Evolutionary conservation across 1,140 invertebrate species (phyloP).

Genomic region (Euwallacea similis): DNA sequence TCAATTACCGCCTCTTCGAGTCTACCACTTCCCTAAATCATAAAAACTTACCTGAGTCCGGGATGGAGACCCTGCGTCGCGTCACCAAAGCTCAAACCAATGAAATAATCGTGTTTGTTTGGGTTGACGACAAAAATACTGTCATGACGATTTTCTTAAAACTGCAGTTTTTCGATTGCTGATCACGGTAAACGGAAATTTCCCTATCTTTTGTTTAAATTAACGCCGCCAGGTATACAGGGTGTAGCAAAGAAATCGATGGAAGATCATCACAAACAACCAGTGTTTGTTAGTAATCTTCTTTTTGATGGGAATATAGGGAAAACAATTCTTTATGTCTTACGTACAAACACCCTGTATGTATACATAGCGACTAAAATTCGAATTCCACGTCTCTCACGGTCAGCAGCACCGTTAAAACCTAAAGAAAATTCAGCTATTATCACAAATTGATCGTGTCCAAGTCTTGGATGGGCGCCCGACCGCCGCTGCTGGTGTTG

Average conservation of each 20-base stretch:
- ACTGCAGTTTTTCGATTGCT: not conserved
- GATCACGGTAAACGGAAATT: not conserved
- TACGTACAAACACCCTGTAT: conserved; percentile 7
- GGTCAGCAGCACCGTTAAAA: not conserved
- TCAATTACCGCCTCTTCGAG: too few relatives aligned
- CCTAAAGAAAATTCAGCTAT: conserved; percentile 11
- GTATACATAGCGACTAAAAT: not conserved
- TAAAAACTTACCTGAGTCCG: too few relatives aligned
- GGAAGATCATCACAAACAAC: too few relatives aligned
- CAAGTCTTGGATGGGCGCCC: conserved; percentile 63
- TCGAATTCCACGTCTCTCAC: not conserved
- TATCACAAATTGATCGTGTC: conserved; percentile 66
- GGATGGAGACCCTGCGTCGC: too few relatives aligned
- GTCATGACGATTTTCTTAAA: conserved; percentile 22
- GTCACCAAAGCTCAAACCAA: too few relatives aligned
- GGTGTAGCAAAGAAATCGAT: too few relatives aligned
- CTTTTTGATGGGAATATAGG: too few relatives aligned
- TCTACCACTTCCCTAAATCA: too few relatives aligned
- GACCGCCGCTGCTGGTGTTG: conserved; percentile 54
- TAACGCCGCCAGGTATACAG: too few relatives aligned
- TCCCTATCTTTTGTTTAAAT: not conserved
- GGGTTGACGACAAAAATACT: conserved; percentile 5
- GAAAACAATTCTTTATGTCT: too few relatives aligned
- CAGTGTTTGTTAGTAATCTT: too few relatives aligned
- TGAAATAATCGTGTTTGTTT: too few relatives aligned